phyloP scores from a whole-genome alignment of 2,113 vertebrate genomes.

The Harpagus bidentatus region DNA sequence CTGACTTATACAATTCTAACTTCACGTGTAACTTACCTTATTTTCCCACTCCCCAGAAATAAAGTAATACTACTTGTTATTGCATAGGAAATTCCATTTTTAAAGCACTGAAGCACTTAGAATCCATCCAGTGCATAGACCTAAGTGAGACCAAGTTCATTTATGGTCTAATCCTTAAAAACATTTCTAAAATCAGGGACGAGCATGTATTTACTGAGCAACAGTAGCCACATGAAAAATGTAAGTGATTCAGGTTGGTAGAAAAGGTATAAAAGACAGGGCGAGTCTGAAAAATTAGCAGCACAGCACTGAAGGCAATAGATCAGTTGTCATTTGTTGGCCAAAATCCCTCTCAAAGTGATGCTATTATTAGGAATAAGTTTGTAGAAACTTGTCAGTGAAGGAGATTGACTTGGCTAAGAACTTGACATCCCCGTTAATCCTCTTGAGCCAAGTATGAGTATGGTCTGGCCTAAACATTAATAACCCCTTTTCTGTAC shows the following conservation, averaged over 20 bases:
- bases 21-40: background rate
- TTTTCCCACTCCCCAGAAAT: background rate
- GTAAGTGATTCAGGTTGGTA: background rate
- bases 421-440: slow-evolving; percentile 6
- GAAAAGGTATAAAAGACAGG: background rate
- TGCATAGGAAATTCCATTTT: background rate
- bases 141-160: background rate
- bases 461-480: background rate
- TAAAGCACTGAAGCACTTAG: background rate
- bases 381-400: slow-evolving; percentile 45
- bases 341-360: slow-evolving; percentile 1
- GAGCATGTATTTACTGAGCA: background rate
- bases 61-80: background rate
- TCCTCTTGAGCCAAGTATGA: background rate
- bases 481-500: background rate
- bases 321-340: slow-evolving; percentile 7
- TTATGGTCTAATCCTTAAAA: background rate
- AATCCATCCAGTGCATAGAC: background rate
- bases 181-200: background rate
- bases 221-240: background rate
- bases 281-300: background rate
- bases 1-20: background rate
- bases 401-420: slow-evolving; percentile 28
- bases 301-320: background rate
- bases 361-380: slow-evolving; percentile 28